Percentiles rank a stretch among this genome's conserved stretches.
Evolutionary conservation across 1,140 invertebrate genomes (phyloP).

Genomic region (Linepithema humile): DNA sequence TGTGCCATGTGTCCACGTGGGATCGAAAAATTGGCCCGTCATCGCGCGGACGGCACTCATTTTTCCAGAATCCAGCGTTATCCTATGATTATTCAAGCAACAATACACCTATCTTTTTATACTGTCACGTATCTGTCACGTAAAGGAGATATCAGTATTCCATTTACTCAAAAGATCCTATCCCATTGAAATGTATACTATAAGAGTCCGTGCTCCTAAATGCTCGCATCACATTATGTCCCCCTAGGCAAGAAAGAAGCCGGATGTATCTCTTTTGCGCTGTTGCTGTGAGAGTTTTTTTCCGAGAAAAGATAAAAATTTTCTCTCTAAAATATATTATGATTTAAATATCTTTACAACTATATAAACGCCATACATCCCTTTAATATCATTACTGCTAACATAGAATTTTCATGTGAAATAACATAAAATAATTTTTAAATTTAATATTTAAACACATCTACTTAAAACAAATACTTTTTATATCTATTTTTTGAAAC

Average conservation of each 20-base stretch:
- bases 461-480: too few species aligned
- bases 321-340: not conserved
- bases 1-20: not conserved
- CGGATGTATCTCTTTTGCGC: not conserved
- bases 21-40: not conserved
- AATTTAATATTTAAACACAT: not conserved
- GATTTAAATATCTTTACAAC: not conserved
- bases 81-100: constrained; percentile 7
- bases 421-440: too few species aligned
- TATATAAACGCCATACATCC: not conserved
- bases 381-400: not conserved
- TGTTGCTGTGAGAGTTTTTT: not conserved
- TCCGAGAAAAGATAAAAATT: not conserved
- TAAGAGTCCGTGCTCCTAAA: not conserved
- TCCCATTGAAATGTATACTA: not conserved
- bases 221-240: not conserved
- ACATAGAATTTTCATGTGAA: too few species aligned
- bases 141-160: not conserved
- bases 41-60: not conserved
- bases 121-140: too few species aligned
- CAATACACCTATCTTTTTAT: not conserved
- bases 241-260: not conserved
- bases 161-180: constrained; percentile 35
- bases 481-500: not conserved
- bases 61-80: not conserved